These are phyloP conservation scores for Aphis craccivora DNA, from an alignment of 1,140 invertebrate genomes.

Conservation along the genomic window DNA sequence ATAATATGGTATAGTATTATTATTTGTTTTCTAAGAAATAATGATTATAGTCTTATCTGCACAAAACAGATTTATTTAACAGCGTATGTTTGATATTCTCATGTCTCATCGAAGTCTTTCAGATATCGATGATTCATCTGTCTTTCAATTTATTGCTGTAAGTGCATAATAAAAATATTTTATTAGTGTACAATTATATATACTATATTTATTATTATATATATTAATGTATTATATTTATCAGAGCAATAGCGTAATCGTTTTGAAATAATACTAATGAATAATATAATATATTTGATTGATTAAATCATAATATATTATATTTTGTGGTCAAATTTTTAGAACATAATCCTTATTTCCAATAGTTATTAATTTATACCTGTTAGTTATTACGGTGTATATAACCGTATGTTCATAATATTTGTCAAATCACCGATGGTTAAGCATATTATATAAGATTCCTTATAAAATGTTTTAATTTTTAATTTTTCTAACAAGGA, in stretches of 20 bases:
- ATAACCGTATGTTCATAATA: not conserved
- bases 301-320: not conserved
- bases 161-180: not conserved
- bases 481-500: too few species aligned
- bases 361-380: not conserved
- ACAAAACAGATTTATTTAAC: not conserved
- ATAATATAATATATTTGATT: not conserved
- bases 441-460: not conserved
- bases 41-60: not conserved
- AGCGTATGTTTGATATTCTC: not conserved
- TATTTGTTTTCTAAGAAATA: not conserved
- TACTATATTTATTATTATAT: too few species aligned
- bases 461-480: too few species aligned
- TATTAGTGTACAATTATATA: too few species aligned
- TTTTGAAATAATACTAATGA: not conserved
- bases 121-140: not conserved
- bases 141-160: not conserved
- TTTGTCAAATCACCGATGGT: not conserved
- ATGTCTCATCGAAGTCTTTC: not conserved
- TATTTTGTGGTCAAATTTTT: not conserved
- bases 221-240: too few species aligned
- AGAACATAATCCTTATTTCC: not conserved
- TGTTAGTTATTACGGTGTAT: too few species aligned
- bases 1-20: not conserved
- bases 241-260: not conserved